Percentiles rank a stretch among this genome's conserved stretches.
Conservation (phyloP, 2,797 vertebrate genomes). For the Valencia hispanica region DNA sequence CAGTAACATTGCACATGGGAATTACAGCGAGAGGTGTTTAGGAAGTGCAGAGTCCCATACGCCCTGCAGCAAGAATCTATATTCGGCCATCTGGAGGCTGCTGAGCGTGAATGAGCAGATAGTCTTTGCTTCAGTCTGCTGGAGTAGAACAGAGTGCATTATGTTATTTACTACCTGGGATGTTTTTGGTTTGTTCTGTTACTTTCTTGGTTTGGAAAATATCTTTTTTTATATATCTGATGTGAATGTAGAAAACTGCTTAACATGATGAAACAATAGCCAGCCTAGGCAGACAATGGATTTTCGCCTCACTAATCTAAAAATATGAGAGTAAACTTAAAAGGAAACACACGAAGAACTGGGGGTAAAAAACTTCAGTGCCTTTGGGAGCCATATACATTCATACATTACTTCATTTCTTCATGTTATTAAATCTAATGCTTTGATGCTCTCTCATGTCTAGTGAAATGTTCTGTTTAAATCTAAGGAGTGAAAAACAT, state of each 20-base stretch:
- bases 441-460: not conserved
- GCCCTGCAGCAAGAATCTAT: constrained; percentile 25
- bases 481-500: not conserved
- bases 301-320: not conserved
- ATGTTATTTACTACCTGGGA: not conserved
- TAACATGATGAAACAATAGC: not conserved
- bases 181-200: not conserved
- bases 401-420: not conserved
- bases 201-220: not conserved
- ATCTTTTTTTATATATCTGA: not conserved
- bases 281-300: not conserved
- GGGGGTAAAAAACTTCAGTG: not conserved
- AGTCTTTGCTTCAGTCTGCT: not conserved
- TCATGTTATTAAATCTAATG: not conserved
- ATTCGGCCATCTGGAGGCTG: constrained; percentile 47
- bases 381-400: no score
- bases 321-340: not conserved
- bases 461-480: not conserved
- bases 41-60: constrained; percentile 28
- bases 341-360: not conserved
- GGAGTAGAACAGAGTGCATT: not conserved
- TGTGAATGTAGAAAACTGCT: not conserved
- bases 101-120: constrained; percentile 17
- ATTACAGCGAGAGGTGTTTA: constrained; percentile 30
- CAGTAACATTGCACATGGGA: constrained; percentile 9